These are phyloP conservation scores for Cantharis rufa DNA, from an alignment of 2,888 invertebrate genomes.

Conservation along the genomic window DNA sequence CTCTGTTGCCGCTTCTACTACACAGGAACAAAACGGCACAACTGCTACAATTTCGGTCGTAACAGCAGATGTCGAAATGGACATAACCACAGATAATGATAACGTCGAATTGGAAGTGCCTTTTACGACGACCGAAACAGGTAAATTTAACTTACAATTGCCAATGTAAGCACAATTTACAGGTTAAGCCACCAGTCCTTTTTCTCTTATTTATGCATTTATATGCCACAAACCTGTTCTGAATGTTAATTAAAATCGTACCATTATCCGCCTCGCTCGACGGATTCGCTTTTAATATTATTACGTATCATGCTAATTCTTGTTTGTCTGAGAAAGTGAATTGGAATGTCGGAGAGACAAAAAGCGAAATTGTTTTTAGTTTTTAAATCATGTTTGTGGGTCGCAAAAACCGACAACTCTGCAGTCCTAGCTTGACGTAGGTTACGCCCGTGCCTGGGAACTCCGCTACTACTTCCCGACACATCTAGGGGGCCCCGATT, in stretches of 20 bases:
- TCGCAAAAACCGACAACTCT: slow-evolving; percentile 40
- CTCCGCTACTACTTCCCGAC: slow-evolving; percentile 41
- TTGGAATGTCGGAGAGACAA: slow-evolving; percentile 15
- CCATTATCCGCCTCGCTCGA: slow-evolving; percentile 11
- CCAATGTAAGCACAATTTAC: slow-evolving; percentile 37
- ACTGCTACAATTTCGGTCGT: slow-evolving; percentile 51
- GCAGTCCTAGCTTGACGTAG: slow-evolving; percentile 48
- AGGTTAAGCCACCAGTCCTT: slow-evolving; percentile 40
- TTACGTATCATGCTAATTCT: slow-evolving; percentile 5
- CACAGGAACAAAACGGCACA: slow-evolving; percentile 53
- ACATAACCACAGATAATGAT: slow-evolving; percentile 60
- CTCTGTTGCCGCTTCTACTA: slow-evolving; percentile 68
- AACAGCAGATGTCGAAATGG: slow-evolving; percentile 58
- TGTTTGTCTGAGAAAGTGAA: slow-evolving; percentile 32
- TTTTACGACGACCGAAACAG: slow-evolving; percentile 62
- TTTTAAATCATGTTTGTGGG: slow-evolving; percentile 39
- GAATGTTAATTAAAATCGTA: slow-evolving; percentile 30
- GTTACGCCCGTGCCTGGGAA: slow-evolving; percentile 48
- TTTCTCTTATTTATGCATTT: slow-evolving; percentile 20
- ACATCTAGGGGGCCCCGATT: slow-evolving; percentile 2
- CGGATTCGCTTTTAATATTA: slow-evolving; percentile 17
- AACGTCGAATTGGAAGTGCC: slow-evolving; percentile 67
- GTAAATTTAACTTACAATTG: slow-evolving; percentile 54
- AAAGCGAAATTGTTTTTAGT: slow-evolving; percentile 25
- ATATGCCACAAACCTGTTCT: slow-evolving; percentile 34